These are phyloP conservation scores for Coelopa frigida DNA, from an alignment of 1,140 invertebrate genomes.

Conservation along the genomic window DNA sequence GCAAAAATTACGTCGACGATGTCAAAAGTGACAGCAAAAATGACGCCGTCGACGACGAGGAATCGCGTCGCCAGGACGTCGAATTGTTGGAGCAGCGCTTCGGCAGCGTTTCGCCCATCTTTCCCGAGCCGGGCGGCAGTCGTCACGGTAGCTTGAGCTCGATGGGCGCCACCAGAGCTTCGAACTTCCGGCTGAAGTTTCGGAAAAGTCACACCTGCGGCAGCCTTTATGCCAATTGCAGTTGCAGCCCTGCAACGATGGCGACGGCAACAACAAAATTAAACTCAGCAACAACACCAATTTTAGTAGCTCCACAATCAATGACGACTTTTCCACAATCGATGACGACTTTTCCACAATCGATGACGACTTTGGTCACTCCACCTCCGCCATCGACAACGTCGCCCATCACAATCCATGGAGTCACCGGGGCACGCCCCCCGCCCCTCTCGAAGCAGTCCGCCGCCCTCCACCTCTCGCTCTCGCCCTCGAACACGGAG, in stretches of 20 bases:
- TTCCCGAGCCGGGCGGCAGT: background rate
- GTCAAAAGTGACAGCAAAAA: background rate
- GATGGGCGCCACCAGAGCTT: background rate
- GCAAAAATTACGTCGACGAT: background rate
- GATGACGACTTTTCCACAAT: too few relatives aligned
- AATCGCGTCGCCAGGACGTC: background rate
- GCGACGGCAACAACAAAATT: background rate
- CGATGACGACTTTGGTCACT: too few relatives aligned
- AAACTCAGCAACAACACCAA: too few relatives aligned
- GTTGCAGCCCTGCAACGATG: slow-evolving; percentile 7
- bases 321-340: too few relatives aligned
- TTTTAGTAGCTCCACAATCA: too few relatives aligned
- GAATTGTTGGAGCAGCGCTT: background rate
- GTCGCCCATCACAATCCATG: too few relatives aligned
- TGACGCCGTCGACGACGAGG: slow-evolving; percentile 6
- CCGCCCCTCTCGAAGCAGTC: too few relatives aligned
- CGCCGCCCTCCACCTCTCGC: slow-evolving; percentile 8
- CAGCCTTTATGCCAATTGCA: slow-evolving; percentile 22
- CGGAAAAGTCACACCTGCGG: slow-evolving; percentile 21
- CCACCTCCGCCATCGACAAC: too few relatives aligned
- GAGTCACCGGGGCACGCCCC: too few relatives aligned
- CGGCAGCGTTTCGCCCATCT: slow-evolving; percentile 4
- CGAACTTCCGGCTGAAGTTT: slow-evolving; percentile 13
- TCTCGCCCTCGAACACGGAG: slow-evolving; percentile 11
- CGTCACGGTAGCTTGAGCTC: background rate